These are phyloP conservation scores for human (Homo sapiens) DNA, from an alignment of 2,113 vertebrate species.

Conservation along the genomic window DNA sequence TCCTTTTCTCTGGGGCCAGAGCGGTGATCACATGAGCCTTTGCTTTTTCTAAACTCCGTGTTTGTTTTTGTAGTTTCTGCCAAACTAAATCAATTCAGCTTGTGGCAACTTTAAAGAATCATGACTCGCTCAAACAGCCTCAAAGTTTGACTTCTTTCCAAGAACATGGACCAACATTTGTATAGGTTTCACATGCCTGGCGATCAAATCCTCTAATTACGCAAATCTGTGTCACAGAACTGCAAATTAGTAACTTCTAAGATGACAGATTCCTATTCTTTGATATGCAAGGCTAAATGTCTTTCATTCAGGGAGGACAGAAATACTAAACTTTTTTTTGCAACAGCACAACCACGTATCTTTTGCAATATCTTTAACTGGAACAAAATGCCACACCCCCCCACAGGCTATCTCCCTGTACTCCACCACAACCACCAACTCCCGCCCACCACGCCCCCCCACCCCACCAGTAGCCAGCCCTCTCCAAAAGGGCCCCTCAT, in stretches of 20 bases:
- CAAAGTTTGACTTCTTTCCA: constrained; percentile 76
- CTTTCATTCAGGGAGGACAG: background rate
- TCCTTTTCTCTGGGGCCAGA: constrained; percentile 80
- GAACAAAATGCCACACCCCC: background rate
- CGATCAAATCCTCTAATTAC: constrained; percentile 69
- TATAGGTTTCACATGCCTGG: constrained; percentile 63
- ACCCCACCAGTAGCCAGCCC: background rate
- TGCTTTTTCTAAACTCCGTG: constrained; percentile 79
- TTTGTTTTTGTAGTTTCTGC: constrained; percentile 83
- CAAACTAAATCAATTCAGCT: constrained; percentile 83
- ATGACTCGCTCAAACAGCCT: constrained; percentile 58
- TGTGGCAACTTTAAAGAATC: constrained; percentile 74
- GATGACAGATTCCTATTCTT: constrained; percentile 55
- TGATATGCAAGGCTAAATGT: background rate
- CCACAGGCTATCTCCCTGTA: background rate
- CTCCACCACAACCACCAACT: background rate
- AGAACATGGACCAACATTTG: constrained; percentile 62
- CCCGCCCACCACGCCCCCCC: background rate
- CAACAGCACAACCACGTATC: background rate
- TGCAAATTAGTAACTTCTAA: constrained; percentile 58
- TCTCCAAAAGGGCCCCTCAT: fast-evolving
- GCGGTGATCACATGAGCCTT: constrained; percentile 76
- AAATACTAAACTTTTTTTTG: background rate
- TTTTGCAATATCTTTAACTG: background rate
- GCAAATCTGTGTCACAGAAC: constrained; percentile 57